Evolutionary conservation across 2,888 invertebrate species (phyloP).

Genomic region (Chaetogeoica ovagalla): DNA sequence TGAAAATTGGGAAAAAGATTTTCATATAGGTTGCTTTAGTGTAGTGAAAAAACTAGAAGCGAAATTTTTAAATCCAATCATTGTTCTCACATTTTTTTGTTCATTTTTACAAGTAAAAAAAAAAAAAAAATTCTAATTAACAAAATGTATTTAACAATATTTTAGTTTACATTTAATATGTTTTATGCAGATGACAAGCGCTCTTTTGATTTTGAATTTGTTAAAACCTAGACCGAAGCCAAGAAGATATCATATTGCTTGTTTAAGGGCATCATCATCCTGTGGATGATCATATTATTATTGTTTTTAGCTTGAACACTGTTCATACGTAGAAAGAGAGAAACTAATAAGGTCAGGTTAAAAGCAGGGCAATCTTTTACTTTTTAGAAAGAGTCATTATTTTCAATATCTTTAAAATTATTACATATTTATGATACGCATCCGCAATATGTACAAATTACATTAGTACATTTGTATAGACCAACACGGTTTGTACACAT

Average conservation of each 20-base stretch:
- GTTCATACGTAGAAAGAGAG: not conserved
- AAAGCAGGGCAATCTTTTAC: too few relatives aligned
- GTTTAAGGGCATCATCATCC: not conserved
- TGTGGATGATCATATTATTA: not conserved
- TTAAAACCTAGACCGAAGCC: slow-evolving; percentile 44
- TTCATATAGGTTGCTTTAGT: slow-evolving; percentile 27
- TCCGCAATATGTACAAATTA: too few relatives aligned
- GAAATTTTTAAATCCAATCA: slow-evolving; percentile 38
- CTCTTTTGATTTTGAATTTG: slow-evolving; percentile 29
- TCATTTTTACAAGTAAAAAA: slow-evolving; percentile 40
- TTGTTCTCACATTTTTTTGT: slow-evolving; percentile 35
- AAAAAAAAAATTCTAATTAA: not conserved
- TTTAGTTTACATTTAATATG: not conserved
- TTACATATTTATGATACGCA: too few relatives aligned
- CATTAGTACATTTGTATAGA: too few relatives aligned
- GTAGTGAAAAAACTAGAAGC: slow-evolving; percentile 29
- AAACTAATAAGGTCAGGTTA: not conserved
- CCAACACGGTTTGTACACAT: too few relatives aligned
- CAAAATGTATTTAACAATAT: not conserved
- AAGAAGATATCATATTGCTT: slow-evolving; percentile 34
- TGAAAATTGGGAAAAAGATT: not conserved
- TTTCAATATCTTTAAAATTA: too few relatives aligned
- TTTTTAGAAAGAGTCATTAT: too few relatives aligned
- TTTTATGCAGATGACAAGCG: slow-evolving; percentile 37
- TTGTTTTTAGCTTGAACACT: not conserved